Base-by-base conservation (phyloP, 2,888 invertebrate species). In the Drosophila subsilvestris region DNA sequence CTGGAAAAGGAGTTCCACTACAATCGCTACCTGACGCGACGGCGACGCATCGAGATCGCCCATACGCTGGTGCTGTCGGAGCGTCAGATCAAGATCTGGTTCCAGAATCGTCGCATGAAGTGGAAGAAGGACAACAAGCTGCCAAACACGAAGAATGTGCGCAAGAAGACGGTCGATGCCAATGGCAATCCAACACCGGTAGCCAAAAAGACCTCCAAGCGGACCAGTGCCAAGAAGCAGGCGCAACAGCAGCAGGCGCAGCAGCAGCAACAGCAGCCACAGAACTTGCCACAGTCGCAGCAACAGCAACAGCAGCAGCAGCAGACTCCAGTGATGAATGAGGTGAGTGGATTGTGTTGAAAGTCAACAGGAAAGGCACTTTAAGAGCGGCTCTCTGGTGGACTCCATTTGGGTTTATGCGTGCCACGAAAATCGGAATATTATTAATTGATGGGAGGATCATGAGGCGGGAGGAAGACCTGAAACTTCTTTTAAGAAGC, bases 1-100 rank as follows among this genome's bases (percentile, higher is more conserved):
- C 94, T 99, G 90, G 98, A 98, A 92, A 98, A 98, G 92, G 98
- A 98, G 94, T 99, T 99, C 93, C 98, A 98, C 93, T 98, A 97
- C 94, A 99, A 98, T 94, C 95, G 98, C 91, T 99, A 99, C 93
- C 94, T 99, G 92, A 98, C 98, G 70, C 94, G 99, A 86, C 94
- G 98, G 92, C 94, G 98, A 93, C 94, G 99, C 91, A 98, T 99
- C 93, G 99, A 99, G 94, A 98, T 99, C 92, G 98, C 99, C 49
- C 98, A 99, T 93, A 96, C 97, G 86, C 94, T 99, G 92, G 97
- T 97, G 91, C 94, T 99, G 88, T 97, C 98, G 69, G 97, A 97
- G 91, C 93, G 97, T 86, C 97, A 97, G 93, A 97, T 97, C 89
- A 97, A 97, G 93, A 96, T 97, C 92, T 96, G 96, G 96, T 96